phyloP scores from a whole-genome alignment of 2,113 vertebrate species.

The Sinocyclocheilus grahami region DNA sequence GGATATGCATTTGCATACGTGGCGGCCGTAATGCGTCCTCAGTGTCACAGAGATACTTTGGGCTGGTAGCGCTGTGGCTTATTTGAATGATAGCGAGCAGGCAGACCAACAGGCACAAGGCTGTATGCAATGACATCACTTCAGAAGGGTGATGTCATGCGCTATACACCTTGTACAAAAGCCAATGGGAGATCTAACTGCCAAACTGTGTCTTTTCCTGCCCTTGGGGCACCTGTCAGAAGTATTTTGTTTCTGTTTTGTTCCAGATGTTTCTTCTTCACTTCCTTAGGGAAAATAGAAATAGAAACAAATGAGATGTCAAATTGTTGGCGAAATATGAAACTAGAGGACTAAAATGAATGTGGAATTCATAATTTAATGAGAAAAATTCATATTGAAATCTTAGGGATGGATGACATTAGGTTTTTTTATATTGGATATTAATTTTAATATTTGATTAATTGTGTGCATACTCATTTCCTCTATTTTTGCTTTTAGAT shows the following conservation, averaged over 20 bases:
- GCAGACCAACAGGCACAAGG: not conserved
- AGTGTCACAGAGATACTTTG: constrained; percentile 8
- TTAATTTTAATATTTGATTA: no score
- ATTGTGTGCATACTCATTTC: no score
- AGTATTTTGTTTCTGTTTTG: not conserved
- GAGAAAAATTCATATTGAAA: no score
- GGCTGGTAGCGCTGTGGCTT: not conserved
- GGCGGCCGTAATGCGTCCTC: constrained; percentile 62
- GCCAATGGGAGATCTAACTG: not conserved
- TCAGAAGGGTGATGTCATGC: constrained; percentile 8
- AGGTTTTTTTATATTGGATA: no score
- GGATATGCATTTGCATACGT: constrained; percentile 70
- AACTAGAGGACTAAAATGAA: not conserved
- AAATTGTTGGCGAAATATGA: not conserved
- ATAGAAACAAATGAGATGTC: constrained; percentile 47
- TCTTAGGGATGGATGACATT: no score
- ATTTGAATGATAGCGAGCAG: constrained; percentile 5
- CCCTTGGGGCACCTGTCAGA: not conserved
- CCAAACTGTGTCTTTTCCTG: not conserved
- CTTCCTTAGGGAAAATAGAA: not conserved
- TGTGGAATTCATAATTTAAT: no score
- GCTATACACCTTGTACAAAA: not conserved
- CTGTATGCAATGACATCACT: not conserved
- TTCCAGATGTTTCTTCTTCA: not conserved
- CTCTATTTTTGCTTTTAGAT: not conserved